Conservation (phyloP, 2,113 vertebrate genomes). For the Machaerirhynchus nigripectus region DNA sequence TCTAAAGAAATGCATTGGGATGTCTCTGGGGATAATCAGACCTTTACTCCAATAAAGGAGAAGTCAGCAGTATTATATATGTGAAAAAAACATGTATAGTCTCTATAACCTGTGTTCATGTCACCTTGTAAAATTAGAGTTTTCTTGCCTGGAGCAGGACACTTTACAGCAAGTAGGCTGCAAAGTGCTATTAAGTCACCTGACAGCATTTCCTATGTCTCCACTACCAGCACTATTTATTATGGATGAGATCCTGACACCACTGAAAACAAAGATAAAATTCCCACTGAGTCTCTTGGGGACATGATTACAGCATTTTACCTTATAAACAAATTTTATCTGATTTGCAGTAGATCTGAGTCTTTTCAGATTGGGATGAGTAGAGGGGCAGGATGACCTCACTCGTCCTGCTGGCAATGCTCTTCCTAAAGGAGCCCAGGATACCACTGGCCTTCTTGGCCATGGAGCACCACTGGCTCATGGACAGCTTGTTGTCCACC, state of each 20-base stretch:
- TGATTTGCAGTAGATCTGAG: background rate
- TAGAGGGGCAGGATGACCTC: background rate
- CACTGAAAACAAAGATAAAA: background rate
- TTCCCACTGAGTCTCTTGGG: background rate
- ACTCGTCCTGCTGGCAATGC: rapidly evolving
- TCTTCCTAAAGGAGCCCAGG: background rate
- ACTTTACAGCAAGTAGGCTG: background rate
- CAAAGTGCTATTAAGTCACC: background rate
- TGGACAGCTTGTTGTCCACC: background rate
- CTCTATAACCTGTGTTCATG: background rate
- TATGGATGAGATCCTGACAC: background rate
- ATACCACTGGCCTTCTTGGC: background rate
- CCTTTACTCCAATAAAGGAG: background rate
- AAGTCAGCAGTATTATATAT: background rate
- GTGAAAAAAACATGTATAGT: background rate
- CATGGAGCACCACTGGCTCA: background rate
- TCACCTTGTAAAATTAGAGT: background rate
- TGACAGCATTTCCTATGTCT: background rate
- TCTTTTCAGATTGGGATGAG: background rate
- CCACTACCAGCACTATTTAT: background rate
- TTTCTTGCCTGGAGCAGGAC: background rate
- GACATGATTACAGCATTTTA: background rate
- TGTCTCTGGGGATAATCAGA: background rate
- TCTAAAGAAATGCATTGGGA: background rate
- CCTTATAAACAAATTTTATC: background rate